Evolutionary conservation across 2,888 invertebrate species (phyloP).

Genomic region (Pardosa pseudoannulata): DNA sequence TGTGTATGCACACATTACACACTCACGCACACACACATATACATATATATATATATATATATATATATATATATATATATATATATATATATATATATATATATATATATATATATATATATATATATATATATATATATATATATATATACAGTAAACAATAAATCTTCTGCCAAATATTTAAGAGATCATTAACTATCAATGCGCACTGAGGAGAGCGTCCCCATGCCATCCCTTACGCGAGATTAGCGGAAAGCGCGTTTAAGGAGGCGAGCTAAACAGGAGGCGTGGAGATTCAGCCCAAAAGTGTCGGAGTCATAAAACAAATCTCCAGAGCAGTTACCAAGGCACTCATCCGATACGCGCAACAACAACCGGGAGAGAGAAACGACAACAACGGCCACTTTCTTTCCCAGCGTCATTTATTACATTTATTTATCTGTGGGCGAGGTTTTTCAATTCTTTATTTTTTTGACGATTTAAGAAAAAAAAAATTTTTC

Average conservation of each 20-base stretch:
- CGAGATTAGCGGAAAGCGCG: constrained; percentile 59
- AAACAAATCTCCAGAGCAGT: constrained; percentile 67
- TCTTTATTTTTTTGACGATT: constrained; percentile 32
- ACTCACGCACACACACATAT: no score
- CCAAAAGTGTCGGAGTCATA: constrained; percentile 65
- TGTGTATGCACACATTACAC: no score
- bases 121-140: no score
- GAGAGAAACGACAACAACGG: constrained; percentile 30
- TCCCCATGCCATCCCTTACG: constrained; percentile 34
- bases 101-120: no score
- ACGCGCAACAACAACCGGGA: constrained; percentile 36
- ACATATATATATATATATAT: no score
- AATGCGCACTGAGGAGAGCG: not conserved
- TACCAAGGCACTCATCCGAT: constrained; percentile 64
- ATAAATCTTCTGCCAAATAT: no score
- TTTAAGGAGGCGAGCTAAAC: constrained; percentile 66
- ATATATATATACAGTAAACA: no score
- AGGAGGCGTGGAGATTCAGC: constrained; percentile 42
- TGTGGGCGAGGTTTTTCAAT: constrained; percentile 34
- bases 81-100: no score
- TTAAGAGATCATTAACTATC: no score
- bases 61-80: no score
- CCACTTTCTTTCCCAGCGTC: constrained; percentile 33
- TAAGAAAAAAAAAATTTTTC: no score
- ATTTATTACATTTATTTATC: constrained; percentile 70